Conservation (phyloP, 64 coral and sea anemone species). For the Hydrozoanthus tunicans region DNA sequence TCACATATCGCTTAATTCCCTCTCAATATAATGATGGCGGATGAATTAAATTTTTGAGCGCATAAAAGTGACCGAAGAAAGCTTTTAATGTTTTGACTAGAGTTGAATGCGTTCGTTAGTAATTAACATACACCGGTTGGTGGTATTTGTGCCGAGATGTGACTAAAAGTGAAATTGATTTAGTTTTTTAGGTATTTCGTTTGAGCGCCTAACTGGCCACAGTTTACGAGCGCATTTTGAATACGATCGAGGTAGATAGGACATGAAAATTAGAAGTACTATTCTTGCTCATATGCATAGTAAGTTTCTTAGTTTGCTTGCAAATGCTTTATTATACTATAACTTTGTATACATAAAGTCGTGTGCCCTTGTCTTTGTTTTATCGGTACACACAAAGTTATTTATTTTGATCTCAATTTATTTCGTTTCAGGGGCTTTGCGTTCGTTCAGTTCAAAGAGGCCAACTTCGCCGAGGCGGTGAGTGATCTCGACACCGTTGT, state of each 20-base stretch:
- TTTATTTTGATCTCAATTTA: constrained; percentile 81
- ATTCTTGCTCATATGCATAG: background rate
- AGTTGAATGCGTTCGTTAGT: constrained; percentile 12
- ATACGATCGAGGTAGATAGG: constrained; percentile 16
- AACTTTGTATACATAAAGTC: constrained; percentile 61
- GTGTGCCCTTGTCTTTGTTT: constrained; percentile 46
- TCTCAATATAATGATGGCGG: constrained; percentile 54
- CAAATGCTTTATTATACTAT: constrained; percentile 5
- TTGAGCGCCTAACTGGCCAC: background rate
- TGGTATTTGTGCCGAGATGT: constrained; percentile 38
- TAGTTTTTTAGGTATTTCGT: background rate
- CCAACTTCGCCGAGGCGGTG: constrained; percentile 76
- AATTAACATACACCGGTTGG: constrained; percentile 57
- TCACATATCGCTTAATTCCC: constrained; percentile 55
- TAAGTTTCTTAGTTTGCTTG: constrained; percentile 37
- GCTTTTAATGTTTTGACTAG: constrained; percentile 46
- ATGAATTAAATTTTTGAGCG: constrained; percentile 47
- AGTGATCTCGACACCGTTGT: constrained; percentile 2
- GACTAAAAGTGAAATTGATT: constrained; percentile 29
- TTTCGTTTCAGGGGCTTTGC: constrained; percentile 88
- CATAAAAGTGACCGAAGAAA: background rate
- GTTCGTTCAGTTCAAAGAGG: constrained; percentile 92
- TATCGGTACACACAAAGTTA: constrained; percentile 56
- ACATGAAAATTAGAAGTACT: background rate
- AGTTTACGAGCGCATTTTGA: constrained; percentile 11